Evolutionary conservation across 2,113 vertebrate genomes (phyloP).

Genomic region (Elephas maximus): DNA sequence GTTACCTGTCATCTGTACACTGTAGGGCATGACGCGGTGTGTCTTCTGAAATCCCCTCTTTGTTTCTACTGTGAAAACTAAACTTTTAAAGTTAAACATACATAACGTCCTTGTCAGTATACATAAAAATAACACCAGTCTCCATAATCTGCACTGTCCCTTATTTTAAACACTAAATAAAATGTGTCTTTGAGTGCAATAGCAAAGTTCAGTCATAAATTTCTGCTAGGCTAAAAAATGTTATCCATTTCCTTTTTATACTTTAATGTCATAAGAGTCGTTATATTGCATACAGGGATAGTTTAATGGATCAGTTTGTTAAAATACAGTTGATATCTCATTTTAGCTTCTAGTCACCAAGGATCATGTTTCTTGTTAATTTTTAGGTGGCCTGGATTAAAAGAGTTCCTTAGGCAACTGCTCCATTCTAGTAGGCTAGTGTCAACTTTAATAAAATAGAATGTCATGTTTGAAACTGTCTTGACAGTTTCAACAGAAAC

Average conservation of each 20-base stretch:
- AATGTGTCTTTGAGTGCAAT: constrained; percentile 12
- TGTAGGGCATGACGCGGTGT: neutral
- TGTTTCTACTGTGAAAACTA: neutral
- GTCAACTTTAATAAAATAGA: constrained; percentile 26
- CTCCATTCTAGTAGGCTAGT: neutral
- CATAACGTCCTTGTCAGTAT: neutral
- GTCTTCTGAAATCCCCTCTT: neutral
- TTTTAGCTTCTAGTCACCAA: neutral
- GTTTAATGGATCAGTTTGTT: neutral
- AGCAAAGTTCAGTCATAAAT: neutral
- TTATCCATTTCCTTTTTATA: neutral
- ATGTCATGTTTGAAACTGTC: neutral
- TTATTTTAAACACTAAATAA: neutral
- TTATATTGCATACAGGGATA: neutral
- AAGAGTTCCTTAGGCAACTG: neutral
- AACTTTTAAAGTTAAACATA: constrained; percentile 13
- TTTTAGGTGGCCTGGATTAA: neutral
- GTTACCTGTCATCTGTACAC: neutral
- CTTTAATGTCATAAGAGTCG: neutral
- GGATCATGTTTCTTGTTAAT: neutral
- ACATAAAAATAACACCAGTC: neutral
- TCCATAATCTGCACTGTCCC: neutral
- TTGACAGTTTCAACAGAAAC: constrained; percentile 17
- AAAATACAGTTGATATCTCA: neutral
- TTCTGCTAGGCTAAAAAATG: neutral